Conservation (phyloP, 2,113 vertebrate species). For the Pluvialis apricaria region DNA sequence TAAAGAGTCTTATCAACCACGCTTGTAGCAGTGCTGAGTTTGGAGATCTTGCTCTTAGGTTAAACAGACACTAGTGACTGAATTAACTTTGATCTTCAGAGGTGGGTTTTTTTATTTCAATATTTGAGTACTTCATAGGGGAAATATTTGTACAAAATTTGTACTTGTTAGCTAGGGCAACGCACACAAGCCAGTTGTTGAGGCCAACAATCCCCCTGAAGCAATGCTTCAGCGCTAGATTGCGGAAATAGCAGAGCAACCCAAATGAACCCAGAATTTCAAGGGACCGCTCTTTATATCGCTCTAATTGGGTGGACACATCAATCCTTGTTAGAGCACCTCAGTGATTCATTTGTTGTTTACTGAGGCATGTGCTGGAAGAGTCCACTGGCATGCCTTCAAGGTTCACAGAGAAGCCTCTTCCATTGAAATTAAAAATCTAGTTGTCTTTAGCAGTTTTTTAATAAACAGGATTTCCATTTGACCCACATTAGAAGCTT, state of each 20-base stretch:
- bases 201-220: background rate
- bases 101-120: background rate
- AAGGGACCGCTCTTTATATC: slow-evolving; percentile 18
- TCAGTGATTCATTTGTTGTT: slow-evolving; percentile 57
- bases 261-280: slow-evolving; percentile 43
- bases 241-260: background rate
- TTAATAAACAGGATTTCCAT: slow-evolving; percentile 39
- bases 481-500: slow-evolving; percentile 15
- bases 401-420: slow-evolving; percentile 40
- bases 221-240: background rate
- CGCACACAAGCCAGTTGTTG: background rate
- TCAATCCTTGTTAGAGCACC: slow-evolving; percentile 58
- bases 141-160: background rate
- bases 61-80: background rate
- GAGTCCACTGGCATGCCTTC: slow-evolving; percentile 52
- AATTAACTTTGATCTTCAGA: background rate
- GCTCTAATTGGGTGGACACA: slow-evolving; percentile 55
- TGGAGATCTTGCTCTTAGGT: background rate
- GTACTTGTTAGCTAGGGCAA: background rate
- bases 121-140: background rate
- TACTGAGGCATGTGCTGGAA: slow-evolving; percentile 42
- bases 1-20: background rate
- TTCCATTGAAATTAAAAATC: slow-evolving; percentile 60
- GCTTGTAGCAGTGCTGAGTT: background rate
- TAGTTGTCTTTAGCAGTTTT: slow-evolving; percentile 45